phyloP scores from a whole-genome alignment of 2,888 invertebrate species.

The Andricus curvator region DNA sequence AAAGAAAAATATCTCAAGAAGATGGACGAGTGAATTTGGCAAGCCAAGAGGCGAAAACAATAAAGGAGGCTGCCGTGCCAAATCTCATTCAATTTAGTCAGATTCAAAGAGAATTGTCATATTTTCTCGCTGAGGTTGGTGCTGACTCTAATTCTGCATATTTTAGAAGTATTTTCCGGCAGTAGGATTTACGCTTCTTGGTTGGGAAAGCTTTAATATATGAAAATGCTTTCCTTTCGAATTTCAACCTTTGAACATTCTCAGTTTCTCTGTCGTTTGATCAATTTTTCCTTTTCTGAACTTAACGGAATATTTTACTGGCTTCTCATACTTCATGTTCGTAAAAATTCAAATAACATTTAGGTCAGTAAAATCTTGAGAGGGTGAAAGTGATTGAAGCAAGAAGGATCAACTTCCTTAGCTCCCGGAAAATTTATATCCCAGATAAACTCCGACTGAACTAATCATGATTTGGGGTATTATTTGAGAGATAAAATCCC shows the following conservation, averaged over 20 bases:
- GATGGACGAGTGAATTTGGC: slow-evolving; percentile 21
- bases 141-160: slow-evolving; percentile 35
- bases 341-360: slow-evolving; percentile 1
- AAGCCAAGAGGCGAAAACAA: slow-evolving; percentile 18
- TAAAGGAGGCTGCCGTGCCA: slow-evolving; percentile 24
- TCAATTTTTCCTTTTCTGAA: background rate
- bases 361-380: background rate
- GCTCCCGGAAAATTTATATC: background rate
- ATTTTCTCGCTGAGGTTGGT: slow-evolving; percentile 2
- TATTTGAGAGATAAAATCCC: slow-evolving; percentile 25
- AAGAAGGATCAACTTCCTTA: slow-evolving; percentile 24
- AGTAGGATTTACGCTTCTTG: slow-evolving; percentile 5
- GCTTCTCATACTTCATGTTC: background rate
- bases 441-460: background rate
- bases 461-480: slow-evolving; percentile 25
- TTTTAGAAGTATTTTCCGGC: slow-evolving; percentile 18
- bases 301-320: background rate
- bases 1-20: background rate
- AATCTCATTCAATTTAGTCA: slow-evolving; percentile 38
- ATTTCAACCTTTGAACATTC: slow-evolving; percentile 1
- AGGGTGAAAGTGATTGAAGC: slow-evolving; percentile 24
- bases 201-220: background rate
- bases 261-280: background rate
- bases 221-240: background rate
- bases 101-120: slow-evolving; percentile 17